Conservation (phyloP, 2,888 invertebrate genomes). For the Lordiphosa andalusiaca region DNA sequence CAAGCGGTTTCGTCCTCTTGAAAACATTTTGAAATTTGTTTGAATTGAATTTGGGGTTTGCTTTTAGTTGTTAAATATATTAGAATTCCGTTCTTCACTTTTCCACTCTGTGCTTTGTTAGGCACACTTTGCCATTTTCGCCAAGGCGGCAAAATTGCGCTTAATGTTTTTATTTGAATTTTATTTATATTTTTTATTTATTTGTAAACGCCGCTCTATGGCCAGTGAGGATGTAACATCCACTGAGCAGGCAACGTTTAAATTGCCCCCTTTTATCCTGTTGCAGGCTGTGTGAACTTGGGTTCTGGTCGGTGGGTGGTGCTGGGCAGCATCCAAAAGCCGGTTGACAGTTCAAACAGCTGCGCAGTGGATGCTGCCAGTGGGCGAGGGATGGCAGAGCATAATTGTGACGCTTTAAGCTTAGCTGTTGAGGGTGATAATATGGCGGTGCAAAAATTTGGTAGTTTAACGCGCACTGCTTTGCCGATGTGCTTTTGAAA, state of each 20-base stretch:
- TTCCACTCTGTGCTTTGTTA: conserved; percentile 4
- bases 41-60: too few species aligned
- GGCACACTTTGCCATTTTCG: conserved; percentile 14
- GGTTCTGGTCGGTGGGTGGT: conserved; percentile 13
- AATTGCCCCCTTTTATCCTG: conserved; percentile 59
- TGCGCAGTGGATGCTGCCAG: conserved; percentile 45
- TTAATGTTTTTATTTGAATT: background rate
- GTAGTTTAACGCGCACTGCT: conserved; percentile 3
- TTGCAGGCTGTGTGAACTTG: conserved; percentile 38
- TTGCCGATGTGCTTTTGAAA: conserved; percentile 11
- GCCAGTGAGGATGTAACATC: conserved; percentile 46
- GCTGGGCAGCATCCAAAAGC: conserved; percentile 54
- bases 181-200: background rate
- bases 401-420: conserved; percentile 5
- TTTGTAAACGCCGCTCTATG: conserved; percentile 6
- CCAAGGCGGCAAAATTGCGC: conserved; percentile 17
- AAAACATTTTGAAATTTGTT: conserved; percentile 35
- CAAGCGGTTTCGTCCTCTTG: conserved; percentile 15
- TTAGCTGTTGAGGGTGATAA: conserved; percentile 8
- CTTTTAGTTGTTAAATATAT: conserved; percentile 6
- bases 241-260: conserved; percentile 45
- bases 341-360: conserved; percentile 59
- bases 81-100: background rate
- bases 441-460: conserved; percentile 19
- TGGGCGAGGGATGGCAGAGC: background rate